Base-by-base conservation (phyloP, 2,113 vertebrate genomes). In the Porphyrio hochstetteri region DNA sequence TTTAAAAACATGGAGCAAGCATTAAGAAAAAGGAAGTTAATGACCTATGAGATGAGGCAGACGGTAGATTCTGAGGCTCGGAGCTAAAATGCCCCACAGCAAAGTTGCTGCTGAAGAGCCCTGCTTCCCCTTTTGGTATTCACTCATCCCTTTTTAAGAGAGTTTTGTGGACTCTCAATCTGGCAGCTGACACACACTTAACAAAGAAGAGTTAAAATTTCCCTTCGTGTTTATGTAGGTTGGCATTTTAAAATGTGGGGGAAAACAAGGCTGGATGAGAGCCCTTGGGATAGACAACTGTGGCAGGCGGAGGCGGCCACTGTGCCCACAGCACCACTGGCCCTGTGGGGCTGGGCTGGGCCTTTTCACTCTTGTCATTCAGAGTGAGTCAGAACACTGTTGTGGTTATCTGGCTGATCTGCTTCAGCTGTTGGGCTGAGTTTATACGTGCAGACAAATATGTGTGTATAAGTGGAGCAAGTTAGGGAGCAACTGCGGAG, bases 11-110 rank as follows among this genome's bases (percentile, higher is more conserved):
- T 16, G 33, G 55, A 92, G 50, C 72, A 92, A 91, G 78, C 81
- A 82, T 70, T 63, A 79, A 92, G 35, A 77, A 86, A 90, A 90
- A 75, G 92, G 90, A 90, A 92, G 71, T 90, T 74, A 83, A 67
- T 42, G 71, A 53, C 24, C 31, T 88, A 24, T 56, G 28, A 64
- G 52, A 87, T 2, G 5, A 92, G 57, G 31, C 33, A 71, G 35
- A 72, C 23, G 2, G 9, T 13, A 59, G 27, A 40, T 84, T 78
- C 70, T 90, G 50, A 91, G 57, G 38, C 78, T 29, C 2, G 3
- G 55, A 57, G 8, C 29, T 61, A 52, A 91, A 86, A 19, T 56
- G 28, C 23, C 21, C 24, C 29, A 29, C 4, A 82, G 46, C 33
- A 52, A 74, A 85, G 24, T 13, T 56, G 12, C 7, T 63, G 35